These are phyloP conservation scores for Torymus auratus DNA, from an alignment of 2,888 invertebrate species.

Conservation along the genomic window DNA sequence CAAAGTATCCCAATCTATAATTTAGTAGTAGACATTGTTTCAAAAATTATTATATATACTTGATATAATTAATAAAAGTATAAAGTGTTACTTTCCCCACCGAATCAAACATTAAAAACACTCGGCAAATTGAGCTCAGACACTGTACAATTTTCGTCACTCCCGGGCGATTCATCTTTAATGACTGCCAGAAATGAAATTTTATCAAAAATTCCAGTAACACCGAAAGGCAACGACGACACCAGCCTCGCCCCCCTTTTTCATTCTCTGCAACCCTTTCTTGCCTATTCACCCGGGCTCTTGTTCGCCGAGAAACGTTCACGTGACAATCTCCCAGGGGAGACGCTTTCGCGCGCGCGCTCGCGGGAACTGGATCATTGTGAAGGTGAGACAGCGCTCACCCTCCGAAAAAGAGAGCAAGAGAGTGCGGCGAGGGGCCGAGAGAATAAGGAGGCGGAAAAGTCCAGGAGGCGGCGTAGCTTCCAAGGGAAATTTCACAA, in stretches of 20 bases:
- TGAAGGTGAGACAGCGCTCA: constrained; percentile 43
- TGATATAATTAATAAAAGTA: not conserved
- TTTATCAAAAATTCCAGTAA: constrained; percentile 34
- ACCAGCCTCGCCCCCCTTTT: not conserved
- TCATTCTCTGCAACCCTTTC: constrained; percentile 39
- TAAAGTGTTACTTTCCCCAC: no score
- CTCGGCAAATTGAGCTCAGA: no score
- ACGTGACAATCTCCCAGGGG: constrained; percentile 65
- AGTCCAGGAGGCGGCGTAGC: constrained; percentile 55
- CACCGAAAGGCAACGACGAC: not conserved
- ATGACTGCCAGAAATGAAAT: constrained; percentile 15
- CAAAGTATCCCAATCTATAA: no score
- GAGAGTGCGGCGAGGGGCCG: constrained; percentile 32
- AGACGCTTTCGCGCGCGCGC: not conserved
- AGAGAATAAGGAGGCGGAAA: constrained; percentile 58
- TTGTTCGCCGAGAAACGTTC: constrained; percentile 55
- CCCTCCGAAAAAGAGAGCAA: constrained; percentile 54
- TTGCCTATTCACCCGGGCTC: constrained; percentile 36
- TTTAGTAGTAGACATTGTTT: no score
- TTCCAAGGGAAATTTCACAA: constrained; percentile 75
- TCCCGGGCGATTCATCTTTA: not conserved
- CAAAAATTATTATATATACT: not conserved
- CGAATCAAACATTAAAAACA: no score
- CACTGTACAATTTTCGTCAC: no score
- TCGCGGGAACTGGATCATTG: constrained; percentile 38